Evolutionary conservation across 1,140 invertebrate genomes (phyloP).

Genomic region (Leptinotarsa defecta): DNA sequence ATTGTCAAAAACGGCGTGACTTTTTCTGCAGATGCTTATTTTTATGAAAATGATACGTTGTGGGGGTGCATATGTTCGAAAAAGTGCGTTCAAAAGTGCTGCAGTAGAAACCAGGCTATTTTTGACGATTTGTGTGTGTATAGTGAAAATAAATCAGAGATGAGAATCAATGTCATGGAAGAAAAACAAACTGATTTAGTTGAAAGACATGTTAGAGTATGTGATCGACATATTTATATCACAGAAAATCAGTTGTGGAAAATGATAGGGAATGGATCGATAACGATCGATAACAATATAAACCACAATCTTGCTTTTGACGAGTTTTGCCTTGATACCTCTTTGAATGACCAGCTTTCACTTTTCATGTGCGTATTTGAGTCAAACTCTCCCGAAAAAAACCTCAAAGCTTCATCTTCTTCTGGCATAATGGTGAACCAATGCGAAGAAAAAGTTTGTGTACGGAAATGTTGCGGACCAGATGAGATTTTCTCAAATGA

Average conservation of each 20-base stretch:
- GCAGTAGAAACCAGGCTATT: background rate
- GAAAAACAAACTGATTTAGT: too few species aligned
- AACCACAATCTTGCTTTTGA: background rate
- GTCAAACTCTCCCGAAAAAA: too few species aligned
- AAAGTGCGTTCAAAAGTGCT: slow-evolving; percentile 3
- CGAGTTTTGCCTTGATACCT: background rate
- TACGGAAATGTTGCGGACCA: background rate
- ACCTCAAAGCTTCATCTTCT: too few species aligned
- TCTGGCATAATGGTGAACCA: too few species aligned
- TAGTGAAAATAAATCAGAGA: too few species aligned
- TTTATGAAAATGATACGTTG: background rate
- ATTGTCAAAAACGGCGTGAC: background rate
- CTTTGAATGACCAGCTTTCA: background rate
- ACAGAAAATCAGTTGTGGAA: too few species aligned
- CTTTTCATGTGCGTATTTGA: background rate
- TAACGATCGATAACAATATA: too few species aligned
- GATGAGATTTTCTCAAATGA: background rate
- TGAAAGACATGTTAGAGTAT: too few species aligned
- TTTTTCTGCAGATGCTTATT: background rate
- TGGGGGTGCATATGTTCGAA: background rate
- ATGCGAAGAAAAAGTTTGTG: background rate
- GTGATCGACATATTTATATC: too few species aligned
- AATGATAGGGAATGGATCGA: too few species aligned
- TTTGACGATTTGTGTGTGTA: too few species aligned
- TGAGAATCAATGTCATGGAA: too few species aligned